Evolutionary conservation across 1,140 invertebrate species (phyloP), one percentile per base, ranked within the genome.

Genomic region (Eurosta solidaginis): DNA sequence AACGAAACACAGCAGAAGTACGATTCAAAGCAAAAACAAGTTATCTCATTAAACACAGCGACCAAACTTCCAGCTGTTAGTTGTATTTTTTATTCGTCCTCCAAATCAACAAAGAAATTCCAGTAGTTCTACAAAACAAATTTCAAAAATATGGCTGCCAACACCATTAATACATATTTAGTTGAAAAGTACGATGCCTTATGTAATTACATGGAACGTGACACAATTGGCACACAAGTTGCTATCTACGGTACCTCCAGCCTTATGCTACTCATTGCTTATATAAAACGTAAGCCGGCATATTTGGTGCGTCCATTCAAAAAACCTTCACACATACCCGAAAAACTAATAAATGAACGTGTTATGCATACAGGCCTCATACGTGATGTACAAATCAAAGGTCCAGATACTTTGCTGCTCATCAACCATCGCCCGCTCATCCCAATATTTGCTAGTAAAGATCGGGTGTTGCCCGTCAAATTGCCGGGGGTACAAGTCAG

Each of bases 271-370:
- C 54, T 83, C 14, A 81, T 86, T 44, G 85, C 85, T 9, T 86
- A 83, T 47, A 82, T 79, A n/a, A 86, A 86, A 52, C 81, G 85
- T n/a, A 84, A 86, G 59, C 85, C 85, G 4, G 81, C 85, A 25
- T 86, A 86, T 77, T 73, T 86, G 52, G 83, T 86, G 52, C 84
- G 85, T 44, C 85, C 85, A 78, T 86, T 86, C 54, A 86, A 86
- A 79, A 83, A 86, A 54, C 85, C 85, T 12, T 84, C 84, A 0
- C 85, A 86, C 74, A 86, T 86, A 79, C 85, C 85, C 10, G 85
- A 86, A 40, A 82, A 83, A 3, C 79, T 86, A 9, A 86, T 86
- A 54, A 85, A 82, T 50, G 85, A 86, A 59, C 83, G 85, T 9
- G 78, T 86, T 0, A 86, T 86, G 84, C 85, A 86, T 42, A 86